Conservation (phyloP, 2,888 invertebrate genomes). For the Drosophila limbata region DNA sequence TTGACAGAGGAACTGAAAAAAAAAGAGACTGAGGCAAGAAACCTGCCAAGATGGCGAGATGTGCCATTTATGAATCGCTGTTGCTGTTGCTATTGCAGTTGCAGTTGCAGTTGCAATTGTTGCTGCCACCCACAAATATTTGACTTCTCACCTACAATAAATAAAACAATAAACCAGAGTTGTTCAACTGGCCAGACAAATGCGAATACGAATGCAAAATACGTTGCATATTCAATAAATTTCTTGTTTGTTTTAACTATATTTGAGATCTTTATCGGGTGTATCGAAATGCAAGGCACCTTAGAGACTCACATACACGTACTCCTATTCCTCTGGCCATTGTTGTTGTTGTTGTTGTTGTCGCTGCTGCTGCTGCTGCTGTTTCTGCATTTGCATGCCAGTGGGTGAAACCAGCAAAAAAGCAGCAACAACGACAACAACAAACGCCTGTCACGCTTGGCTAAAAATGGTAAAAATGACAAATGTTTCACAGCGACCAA, state of each 20-base stretch:
- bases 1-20: constrained; percentile 60
- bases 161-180: constrained; percentile 76
- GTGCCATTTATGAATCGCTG: constrained; percentile 71
- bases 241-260: constrained; percentile 81
- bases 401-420: constrained; percentile 70
- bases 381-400: constrained; percentile 68
- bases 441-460: constrained; percentile 78
- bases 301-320: constrained; percentile 41
- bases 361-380: constrained; percentile 11
- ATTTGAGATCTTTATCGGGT: constrained; percentile 77
- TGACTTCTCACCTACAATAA: constrained; percentile 81
- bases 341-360: constrained; percentile 41
- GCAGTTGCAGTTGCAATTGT: constrained; percentile 32
- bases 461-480: constrained; percentile 81
- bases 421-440: constrained; percentile 41
- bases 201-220: constrained; percentile 66
- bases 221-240: constrained; percentile 80
- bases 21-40: constrained; percentile 68
- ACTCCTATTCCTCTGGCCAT: constrained; percentile 48
- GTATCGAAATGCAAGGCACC: constrained; percentile 69
- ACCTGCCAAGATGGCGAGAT: constrained; percentile 74
- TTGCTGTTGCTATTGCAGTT: constrained; percentile 17
- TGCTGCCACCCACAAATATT: constrained; percentile 78
- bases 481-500: constrained; percentile 77
- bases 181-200: constrained; percentile 69